Evolutionary conservation across 2,888 invertebrate species (phyloP).

Genomic region (Torymus texanus): DNA sequence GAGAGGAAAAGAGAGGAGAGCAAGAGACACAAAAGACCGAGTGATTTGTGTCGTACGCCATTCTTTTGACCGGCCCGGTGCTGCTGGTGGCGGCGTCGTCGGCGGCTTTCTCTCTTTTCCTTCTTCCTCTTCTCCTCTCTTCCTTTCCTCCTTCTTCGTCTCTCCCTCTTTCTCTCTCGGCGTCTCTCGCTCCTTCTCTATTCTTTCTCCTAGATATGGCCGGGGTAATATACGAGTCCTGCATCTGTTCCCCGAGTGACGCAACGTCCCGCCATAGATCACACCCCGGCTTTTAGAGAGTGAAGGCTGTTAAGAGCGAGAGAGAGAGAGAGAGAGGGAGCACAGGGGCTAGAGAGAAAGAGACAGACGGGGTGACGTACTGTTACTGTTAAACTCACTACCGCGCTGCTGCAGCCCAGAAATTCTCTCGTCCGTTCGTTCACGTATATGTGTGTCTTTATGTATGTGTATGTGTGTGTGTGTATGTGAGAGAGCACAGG

Average conservation of each 20-base stretch:
- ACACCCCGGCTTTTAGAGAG: slow-evolving; percentile 79
- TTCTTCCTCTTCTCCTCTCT: slow-evolving; percentile 18
- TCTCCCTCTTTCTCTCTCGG: slow-evolving; percentile 34
- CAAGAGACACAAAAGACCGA: slow-evolving; percentile 68
- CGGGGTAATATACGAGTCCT: slow-evolving; percentile 74
- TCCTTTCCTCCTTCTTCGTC: slow-evolving; percentile 42
- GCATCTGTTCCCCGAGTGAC: slow-evolving; percentile 77
- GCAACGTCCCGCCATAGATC: slow-evolving; percentile 83
- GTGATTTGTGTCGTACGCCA: slow-evolving; percentile 73
- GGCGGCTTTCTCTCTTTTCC: slow-evolving; percentile 21
- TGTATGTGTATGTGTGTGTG: slow-evolving; percentile 1
- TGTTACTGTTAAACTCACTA: slow-evolving; percentile 71
- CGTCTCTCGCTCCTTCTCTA: slow-evolving; percentile 45
- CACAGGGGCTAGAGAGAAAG: slow-evolving; percentile 62
- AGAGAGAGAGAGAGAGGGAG: slow-evolving; percentile 61
- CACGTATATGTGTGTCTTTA: slow-evolving; percentile 2
- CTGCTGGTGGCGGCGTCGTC: slow-evolving; percentile 11
- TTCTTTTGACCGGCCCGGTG: slow-evolving; percentile 67
- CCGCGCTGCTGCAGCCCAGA: slow-evolving; percentile 45
- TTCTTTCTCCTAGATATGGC: slow-evolving; percentile 67
- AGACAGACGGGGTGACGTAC: slow-evolving; percentile 71
- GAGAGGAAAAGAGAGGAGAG: slow-evolving; percentile 14
- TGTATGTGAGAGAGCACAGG: slow-evolving; percentile 15
- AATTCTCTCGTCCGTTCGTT: not conserved
- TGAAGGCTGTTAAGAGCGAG: slow-evolving; percentile 78